phyloP scores from a whole-genome alignment of 1,140 invertebrate genomes.

The Monochamus saltuarius region DNA sequence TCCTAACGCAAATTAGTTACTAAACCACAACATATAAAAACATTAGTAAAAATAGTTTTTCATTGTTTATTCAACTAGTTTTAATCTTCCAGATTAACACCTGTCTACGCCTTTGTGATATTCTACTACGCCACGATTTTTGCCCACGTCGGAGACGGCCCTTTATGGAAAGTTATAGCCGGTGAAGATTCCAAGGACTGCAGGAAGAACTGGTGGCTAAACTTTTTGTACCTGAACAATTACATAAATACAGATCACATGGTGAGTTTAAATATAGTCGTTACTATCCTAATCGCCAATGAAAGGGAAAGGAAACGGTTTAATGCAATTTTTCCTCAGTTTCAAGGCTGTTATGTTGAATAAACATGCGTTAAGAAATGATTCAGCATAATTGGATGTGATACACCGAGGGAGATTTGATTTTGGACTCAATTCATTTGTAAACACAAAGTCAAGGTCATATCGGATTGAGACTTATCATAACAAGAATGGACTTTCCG shows the following conservation, averaged over 20 bases:
- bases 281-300: not conserved
- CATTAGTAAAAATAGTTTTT: too few species aligned
- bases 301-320: conserved; percentile 15
- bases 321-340: conserved; percentile 14
- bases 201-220: conserved; percentile 54
- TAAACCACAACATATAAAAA: too few species aligned
- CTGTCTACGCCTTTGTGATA: conserved; percentile 45
- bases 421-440: too few species aligned
- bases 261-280: conserved; percentile 38
- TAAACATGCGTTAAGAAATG: not conserved
- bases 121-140: conserved; percentile 45
- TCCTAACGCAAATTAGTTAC: too few species aligned
- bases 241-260: conserved; percentile 53
- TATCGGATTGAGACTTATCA: too few species aligned
- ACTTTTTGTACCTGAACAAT: conserved; percentile 63
- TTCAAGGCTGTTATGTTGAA: conserved; percentile 5
- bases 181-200: conserved; percentile 43
- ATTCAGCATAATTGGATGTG: not conserved
- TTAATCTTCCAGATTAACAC: conserved; percentile 42
- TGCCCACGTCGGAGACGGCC: conserved; percentile 42
- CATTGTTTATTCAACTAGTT: too few species aligned
- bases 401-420: too few species aligned
- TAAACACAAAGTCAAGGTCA: too few species aligned
- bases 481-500: too few species aligned
- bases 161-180: conserved; percentile 45